Base-by-base conservation (phyloP, 2,888 invertebrate species). In the Fragum sueziense region DNA sequence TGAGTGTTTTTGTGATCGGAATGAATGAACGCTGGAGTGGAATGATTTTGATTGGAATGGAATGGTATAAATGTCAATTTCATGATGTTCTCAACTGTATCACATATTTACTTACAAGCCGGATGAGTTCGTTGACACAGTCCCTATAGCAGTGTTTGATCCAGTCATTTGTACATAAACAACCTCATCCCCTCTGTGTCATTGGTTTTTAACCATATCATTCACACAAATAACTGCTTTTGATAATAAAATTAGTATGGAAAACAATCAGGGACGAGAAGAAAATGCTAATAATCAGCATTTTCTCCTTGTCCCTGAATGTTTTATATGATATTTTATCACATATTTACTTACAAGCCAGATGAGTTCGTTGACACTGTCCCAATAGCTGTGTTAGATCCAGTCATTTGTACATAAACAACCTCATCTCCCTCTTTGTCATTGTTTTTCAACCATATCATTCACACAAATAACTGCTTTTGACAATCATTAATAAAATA, bases 41-140 rank as follows among this genome's bases (percentile, higher is more conserved):
- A n/a, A n/a, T n/a, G n/a, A n/a, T n/a, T n/a, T n/a, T n/a, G n/a
- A n/a, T n/a, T n/a, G n/a, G n/a, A n/a, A n/a, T n/a, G n/a, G 47
- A 57, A 57, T 22, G 25, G 22, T 54, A 0, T 52, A 25, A 20
- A 27, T 7, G 25, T 27, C 17, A 61, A 47, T 17, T 17, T 20
- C 20, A 47, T 20, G n/a, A 3, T 47, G 47, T n/a, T 47, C 2
- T 2, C n/a, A 3, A 47, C 6, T n/a, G n/a, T n/a, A n/a, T n/a
- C n/a, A n/a, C n/a, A n/a, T n/a, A n/a, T n/a, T n/a, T n/a, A 22
- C 65, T 65, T 65, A 65, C 65, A 65, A 9, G 37, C 65, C 65
- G 41, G 65, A n/a, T 25, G 65, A 65, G 34, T 65, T 65, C 11
- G 34, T 25, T 2, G 20, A 25, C 2, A 65, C 27, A 2, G 37